Percentiles rank a stretch among this genome's conserved stretches.
Conservation (phyloP, 2,888 invertebrate species). For the Ptychoptera contaminata region DNA sequence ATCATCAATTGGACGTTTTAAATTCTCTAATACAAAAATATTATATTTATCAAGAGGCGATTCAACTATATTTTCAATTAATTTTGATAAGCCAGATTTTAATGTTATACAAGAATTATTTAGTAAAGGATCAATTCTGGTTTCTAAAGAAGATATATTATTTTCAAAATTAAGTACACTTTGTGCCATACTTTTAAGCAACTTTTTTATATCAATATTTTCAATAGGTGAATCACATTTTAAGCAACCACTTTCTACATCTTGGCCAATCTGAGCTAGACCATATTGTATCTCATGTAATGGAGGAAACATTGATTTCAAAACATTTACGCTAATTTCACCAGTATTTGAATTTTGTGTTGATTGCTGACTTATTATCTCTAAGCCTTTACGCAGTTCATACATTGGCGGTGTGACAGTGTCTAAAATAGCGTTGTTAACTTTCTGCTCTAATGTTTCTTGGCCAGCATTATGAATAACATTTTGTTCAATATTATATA, state of each 20-base stretch:
- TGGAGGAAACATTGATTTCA: slow-evolving; percentile 36
- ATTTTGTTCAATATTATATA: slow-evolving; percentile 21
- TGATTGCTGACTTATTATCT: slow-evolving; percentile 30
- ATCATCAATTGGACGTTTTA: slow-evolving; percentile 36
- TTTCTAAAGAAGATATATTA: slow-evolving; percentile 22
- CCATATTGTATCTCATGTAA: slow-evolving; percentile 41
- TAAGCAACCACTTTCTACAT: slow-evolving; percentile 27
- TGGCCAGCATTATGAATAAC: slow-evolving; percentile 10
- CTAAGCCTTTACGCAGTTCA: slow-evolving; percentile 43
- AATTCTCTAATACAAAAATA: slow-evolving; percentile 32
- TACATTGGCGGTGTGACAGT: slow-evolving; percentile 45
- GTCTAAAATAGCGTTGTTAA: slow-evolving; percentile 46
- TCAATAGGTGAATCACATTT: slow-evolving; percentile 22
- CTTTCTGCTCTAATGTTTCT: slow-evolving; percentile 26
- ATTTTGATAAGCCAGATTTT: slow-evolving; percentile 37
- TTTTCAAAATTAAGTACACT: slow-evolving; percentile 28
- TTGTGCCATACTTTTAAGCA: slow-evolving; percentile 29
- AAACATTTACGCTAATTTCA: slow-evolving; percentile 30
- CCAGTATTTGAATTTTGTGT: slow-evolving; percentile 21
- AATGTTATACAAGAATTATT: slow-evolving; percentile 22
- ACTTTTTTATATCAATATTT: slow-evolving; percentile 27
- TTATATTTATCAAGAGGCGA: slow-evolving; percentile 24
- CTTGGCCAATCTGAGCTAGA: slow-evolving; percentile 32
- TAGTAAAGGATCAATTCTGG: not conserved
- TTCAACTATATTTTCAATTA: slow-evolving; percentile 41